Percentiles rank a stretch among this genome's conserved stretches.
These are phyloP conservation scores for Exaiptasia diaphana DNA, from an alignment of 64 coral and sea anemone species.

Conservation along the genomic window DNA sequence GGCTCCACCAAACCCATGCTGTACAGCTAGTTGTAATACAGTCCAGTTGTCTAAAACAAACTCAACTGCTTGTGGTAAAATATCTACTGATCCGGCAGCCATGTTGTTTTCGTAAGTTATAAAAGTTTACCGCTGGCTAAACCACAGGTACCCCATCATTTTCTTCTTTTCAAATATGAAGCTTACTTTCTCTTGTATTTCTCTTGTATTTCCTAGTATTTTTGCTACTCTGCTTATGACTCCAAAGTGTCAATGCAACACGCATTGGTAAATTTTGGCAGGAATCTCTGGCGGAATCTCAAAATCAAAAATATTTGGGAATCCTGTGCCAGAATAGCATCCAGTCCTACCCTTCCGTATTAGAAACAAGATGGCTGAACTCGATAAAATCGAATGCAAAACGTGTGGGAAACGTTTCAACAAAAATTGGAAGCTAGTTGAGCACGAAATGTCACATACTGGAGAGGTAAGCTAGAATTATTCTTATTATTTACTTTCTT, in stretches of 20 bases:
- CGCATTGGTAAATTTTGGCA: too few species aligned
- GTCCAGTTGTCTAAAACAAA: constrained; percentile 61
- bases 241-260: too few species aligned
- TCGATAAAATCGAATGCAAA: not conserved
- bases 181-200: too few species aligned
- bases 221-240: too few species aligned
- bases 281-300: too few species aligned
- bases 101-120: constrained; percentile 35
- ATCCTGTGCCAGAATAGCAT: constrained; percentile 80
- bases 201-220: too few species aligned
- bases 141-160: not conserved
- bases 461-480: constrained; percentile 25
- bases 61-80: constrained; percentile 28
- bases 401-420: constrained; percentile 53
- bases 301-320: constrained; percentile 63
- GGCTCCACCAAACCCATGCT: constrained; percentile 45
- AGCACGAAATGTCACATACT: constrained; percentile 39
- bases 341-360: not conserved
- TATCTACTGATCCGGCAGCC: constrained; percentile 4
- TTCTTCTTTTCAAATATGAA: not conserved
- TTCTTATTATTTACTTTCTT: not conserved
- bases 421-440: constrained; percentile 46
- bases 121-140: constrained; percentile 6
- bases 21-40: constrained; percentile 30
- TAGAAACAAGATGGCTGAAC: constrained; percentile 17